Percentiles rank a stretch among this genome's conserved stretches.
phyloP scores from a whole-genome alignment of 2,797 vertebrate species.

The Lutjanus campechanus region DNA sequence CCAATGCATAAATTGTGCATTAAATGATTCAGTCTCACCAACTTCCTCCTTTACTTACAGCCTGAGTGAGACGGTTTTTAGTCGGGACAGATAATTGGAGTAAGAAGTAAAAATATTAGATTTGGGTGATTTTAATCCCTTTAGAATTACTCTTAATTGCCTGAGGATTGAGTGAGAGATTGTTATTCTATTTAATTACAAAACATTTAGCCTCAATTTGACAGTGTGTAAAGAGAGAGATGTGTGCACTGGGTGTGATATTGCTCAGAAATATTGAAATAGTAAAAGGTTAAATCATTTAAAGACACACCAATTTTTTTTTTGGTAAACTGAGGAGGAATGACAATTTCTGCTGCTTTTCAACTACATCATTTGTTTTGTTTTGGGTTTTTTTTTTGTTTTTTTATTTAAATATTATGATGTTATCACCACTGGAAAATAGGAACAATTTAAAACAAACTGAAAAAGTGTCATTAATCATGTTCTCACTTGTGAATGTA shows the following conservation, averaged over 20 bases:
- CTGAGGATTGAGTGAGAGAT: background rate
- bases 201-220: constrained; percentile 19
- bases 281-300: constrained; percentile 8
- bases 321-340: background rate
- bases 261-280: constrained; percentile 2
- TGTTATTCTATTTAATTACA: constrained; percentile 29
- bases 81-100: constrained; percentile 55
- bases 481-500: constrained; percentile 49
- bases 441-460: constrained; percentile 47
- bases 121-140: constrained; percentile 36
- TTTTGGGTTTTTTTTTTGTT: background rate
- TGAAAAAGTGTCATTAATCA: constrained; percentile 56
- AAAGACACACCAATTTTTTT: background rate
- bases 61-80: constrained; percentile 28
- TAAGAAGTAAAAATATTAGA: constrained; percentile 45
- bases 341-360: background rate
- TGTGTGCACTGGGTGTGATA: background rate
- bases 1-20: constrained; percentile 56
- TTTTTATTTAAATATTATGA: background rate
- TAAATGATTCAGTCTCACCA: constrained; percentile 48
- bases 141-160: constrained; percentile 28
- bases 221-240: background rate
- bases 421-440: constrained; percentile 37
- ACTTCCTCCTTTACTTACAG: constrained; percentile 47
- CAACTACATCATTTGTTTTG: constrained; percentile 8